Conservation (phyloP, 2,888 invertebrate genomes). For the Spilarctia lutea region DNA sequence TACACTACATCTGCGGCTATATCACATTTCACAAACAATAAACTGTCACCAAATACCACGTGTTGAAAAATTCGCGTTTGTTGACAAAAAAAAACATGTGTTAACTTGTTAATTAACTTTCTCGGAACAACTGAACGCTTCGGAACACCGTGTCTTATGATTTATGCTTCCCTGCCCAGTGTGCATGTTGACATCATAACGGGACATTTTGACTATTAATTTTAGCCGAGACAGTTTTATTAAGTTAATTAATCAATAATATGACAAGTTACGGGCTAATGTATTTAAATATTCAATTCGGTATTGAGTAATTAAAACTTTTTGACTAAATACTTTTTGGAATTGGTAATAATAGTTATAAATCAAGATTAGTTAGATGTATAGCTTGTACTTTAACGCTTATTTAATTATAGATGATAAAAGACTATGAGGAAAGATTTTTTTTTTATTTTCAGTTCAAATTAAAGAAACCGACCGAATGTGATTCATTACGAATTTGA, state of each 20-base stretch:
- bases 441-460: not conserved
- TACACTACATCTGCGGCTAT: constrained; percentile 20
- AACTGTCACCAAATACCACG: constrained; percentile 31
- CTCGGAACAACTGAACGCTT: constrained; percentile 61
- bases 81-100: constrained; percentile 80
- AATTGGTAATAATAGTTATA: constrained; percentile 7
- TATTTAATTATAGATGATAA: not conserved
- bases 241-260: constrained; percentile 46
- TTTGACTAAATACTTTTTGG: constrained; percentile 1
- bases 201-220: constrained; percentile 57
- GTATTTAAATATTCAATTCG: constrained; percentile 33
- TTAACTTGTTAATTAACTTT: constrained; percentile 81
- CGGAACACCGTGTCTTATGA: constrained; percentile 54
- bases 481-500: not conserved
- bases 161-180: constrained; percentile 68
- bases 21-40: constrained; percentile 41
- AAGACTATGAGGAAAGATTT: not conserved
- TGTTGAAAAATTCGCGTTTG: constrained; percentile 51
- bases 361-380: constrained; percentile 9
- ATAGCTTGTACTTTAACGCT: not conserved
- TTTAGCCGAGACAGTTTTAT: constrained; percentile 51
- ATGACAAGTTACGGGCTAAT: constrained; percentile 37
- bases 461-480: not conserved
- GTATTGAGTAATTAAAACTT: constrained; percentile 26
- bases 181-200: constrained; percentile 58